Evolutionary conservation across 1,140 invertebrate genomes (phyloP).

Genomic region (Vanessa atalanta): DNA sequence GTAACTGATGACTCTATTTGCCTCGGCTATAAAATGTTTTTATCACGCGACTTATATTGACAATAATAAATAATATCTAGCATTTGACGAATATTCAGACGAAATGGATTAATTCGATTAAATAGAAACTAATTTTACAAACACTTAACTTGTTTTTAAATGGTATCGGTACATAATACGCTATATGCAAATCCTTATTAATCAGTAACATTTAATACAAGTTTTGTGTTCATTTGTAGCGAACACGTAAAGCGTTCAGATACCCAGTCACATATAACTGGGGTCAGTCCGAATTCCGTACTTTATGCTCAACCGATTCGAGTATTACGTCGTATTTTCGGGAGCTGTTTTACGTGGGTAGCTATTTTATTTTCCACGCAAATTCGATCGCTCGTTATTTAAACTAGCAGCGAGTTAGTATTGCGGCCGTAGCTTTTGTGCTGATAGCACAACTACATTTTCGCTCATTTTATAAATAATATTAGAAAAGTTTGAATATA

Average conservation of each 20-base stretch:
- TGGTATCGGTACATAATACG: no score
- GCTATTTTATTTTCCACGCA: constrained; percentile 13
- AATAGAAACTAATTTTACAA: no score
- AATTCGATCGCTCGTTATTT: constrained; percentile 13
- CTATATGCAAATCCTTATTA: not conserved
- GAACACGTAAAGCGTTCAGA: constrained; percentile 4
- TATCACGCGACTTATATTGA: constrained; percentile 3
- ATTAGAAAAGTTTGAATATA: not conserved
- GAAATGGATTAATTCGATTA: no score
- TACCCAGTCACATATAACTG: constrained; percentile 3
- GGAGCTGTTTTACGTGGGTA: constrained; percentile 6
- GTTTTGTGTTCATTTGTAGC: constrained; percentile 3
- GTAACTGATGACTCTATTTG: constrained; percentile 75
- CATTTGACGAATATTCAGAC: not conserved
- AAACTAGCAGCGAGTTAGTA: constrained; percentile 7
- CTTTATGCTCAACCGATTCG: constrained; percentile 11
- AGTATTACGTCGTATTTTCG: constrained; percentile 16
- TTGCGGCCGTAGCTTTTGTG: not conserved
- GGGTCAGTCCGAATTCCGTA: constrained; percentile 3
- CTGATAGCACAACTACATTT: not conserved
- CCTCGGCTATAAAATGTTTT: constrained; percentile 69
- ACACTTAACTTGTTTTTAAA: no score
- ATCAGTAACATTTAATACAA: not conserved
- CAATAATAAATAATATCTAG: constrained; percentile 7
- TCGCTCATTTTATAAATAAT: not conserved